Evolutionary conservation across 1,140 invertebrate genomes (phyloP), one percentile per base, ranked within the genome.

Genomic region (Scaptomyza montana): DNA sequence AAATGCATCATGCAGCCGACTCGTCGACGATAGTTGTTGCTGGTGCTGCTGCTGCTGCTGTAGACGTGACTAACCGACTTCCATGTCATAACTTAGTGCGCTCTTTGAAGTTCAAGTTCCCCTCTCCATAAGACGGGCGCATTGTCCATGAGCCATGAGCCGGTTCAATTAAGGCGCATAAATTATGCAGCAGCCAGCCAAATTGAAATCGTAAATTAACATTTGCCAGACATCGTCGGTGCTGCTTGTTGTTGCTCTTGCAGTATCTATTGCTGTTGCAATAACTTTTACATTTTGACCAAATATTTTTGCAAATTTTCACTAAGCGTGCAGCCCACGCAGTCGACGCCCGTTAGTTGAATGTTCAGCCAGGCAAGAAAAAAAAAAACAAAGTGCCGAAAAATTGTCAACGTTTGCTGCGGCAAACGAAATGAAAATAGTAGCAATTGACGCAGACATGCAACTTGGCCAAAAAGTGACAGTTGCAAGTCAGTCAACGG

Each of bases 201-300:
- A 89, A 89, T 89, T 89, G 84, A 89, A 89, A 89, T 89, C 84
- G 84, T 89, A 89, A 89, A 89, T 89, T 89, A 89, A 89, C 85
- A 89, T 89, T 89, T 89, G 79, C 84, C 78, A 86, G 81, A 86
- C 81, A 56, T 39, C 81, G 60, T 28, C 56, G 68, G 53, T 45
- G 66, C 36, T 33, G 12, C 50, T 41, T 45, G 66, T 41, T 33
- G 12, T 41, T 41, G 16, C 12, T 16, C 7, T 21, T 13, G 53
- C 39, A 10, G 25, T 49, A 10, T 28, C 69, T 43, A n/a, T 41
- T 47, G 54, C 54, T 49, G 45, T 3, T 57, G 84, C 82, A 66
- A 78, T 86, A 86, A 82, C 84, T 89, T 89, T 89, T 89, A 89
- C 84, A 89, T 89, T 89, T 89, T 89, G 85, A 77, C 85, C 85